phyloP scores from a whole-genome alignment of 2,113 vertebrate genomes.

The Oncorhynchus gorbuscha region DNA sequence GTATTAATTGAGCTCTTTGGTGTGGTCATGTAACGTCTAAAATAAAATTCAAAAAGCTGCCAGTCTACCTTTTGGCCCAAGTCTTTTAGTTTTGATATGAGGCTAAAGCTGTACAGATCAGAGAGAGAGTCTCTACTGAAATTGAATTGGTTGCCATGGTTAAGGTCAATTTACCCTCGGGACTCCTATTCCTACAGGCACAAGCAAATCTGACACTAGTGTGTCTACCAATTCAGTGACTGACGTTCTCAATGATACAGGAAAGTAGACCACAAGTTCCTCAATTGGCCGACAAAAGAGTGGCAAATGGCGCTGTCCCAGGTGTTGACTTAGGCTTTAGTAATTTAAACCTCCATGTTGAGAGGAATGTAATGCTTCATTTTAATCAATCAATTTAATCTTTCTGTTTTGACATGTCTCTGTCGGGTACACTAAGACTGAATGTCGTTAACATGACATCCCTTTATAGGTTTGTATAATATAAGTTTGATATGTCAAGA shows the following conservation, averaged over 20 bases:
- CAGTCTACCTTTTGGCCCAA: no score
- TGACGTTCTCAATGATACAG: not conserved
- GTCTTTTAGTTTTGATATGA: no score
- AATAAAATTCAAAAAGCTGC: no score
- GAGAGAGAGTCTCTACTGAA: not conserved
- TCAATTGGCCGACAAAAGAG: not conserved
- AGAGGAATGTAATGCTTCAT: not conserved
- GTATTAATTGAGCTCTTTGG: no score
- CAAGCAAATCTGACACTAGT: not conserved
- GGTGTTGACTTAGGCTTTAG: constrained; percentile 54
- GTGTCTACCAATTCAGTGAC: not conserved
- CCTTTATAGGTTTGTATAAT: not conserved
- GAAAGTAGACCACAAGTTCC: not conserved
- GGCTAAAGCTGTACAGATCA: no score
- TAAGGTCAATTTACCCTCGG: not conserved
- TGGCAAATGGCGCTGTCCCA: constrained; percentile 38
- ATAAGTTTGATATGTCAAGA: constrained; percentile 39
- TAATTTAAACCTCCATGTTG: no score
- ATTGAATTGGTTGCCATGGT: constrained; percentile 26
- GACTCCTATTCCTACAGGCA: not conserved
- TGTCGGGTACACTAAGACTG: not conserved
- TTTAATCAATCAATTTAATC: not conserved
- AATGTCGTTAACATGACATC: not conserved
- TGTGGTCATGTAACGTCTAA: no score
- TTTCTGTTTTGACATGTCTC: not conserved